Evolutionary conservation across 2,888 invertebrate species (phyloP), one percentile per base, ranked within the genome.

Genomic region (Luffia ferchaultella): DNA sequence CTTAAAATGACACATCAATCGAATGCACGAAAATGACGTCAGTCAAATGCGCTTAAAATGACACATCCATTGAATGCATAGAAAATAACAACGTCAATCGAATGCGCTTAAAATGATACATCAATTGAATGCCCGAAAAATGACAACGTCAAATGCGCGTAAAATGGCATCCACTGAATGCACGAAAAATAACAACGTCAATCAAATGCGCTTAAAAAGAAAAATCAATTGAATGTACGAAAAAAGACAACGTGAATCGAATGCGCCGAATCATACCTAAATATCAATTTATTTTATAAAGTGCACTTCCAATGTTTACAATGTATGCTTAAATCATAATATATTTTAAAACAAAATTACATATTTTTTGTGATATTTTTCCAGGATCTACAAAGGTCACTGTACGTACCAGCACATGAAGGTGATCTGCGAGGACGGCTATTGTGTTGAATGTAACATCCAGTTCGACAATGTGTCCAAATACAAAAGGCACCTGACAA

Each of bases 401-500:
- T 30, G 30, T 30, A n/a, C n/a, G n/a, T n/a, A n/a, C n/a, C n/a
- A n/a, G 30, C 30, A 30, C 30, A 30, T 30, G 30, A 30, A 30
- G 30, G 30, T 7, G 12, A 12, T 30, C 3, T 30, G 18, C 19
- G 46, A 46, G 2, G 45, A 51, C 18, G 44, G 47, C 7, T 54
- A 54, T 45, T 54, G 53, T 42, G 53, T 50, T 18, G 52, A 54
- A 46, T 54, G 53, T 5, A 50, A 54, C 19, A 19, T 44, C 43
- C 50, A 50, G 42, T 54, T 46, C 42, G 49, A 51, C 0, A 50
- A 50, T 20, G 50, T 47, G 20, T 44, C 40, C 46, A 52, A 48
- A 1, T 54, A 54, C 30, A 47, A 49, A 41, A 41, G 41, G 45
- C 53, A 52, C 40, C 44, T 52, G 2, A 52, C 45, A 42, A 52